Base-by-base conservation (phyloP, 2,888 invertebrate species). In the Pseudococcus viburni region DNA sequence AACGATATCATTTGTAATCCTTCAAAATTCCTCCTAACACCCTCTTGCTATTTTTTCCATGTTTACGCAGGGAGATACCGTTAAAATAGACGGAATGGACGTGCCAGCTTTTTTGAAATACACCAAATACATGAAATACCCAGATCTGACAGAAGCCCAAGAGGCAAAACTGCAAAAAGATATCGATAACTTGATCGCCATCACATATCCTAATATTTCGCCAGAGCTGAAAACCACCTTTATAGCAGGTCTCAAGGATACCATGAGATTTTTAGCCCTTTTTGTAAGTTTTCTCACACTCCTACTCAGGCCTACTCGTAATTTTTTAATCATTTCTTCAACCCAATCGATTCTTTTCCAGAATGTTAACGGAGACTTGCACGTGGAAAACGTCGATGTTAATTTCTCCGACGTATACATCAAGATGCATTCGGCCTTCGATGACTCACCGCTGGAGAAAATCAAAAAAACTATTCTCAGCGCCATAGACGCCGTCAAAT, bases 211-310 rank as follows among this genome's bases (percentile, higher is more conserved):
- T 1, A 80, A 55, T 17, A 73, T 80, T 17, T 80, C 88, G 7
- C 17, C 42, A 7, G 48, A 55, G 26, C 51, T 51, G 19, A 86
- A 86, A 55, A 39, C 77, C 19, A 22, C 48, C 1, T 26, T 83
- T 26, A 26, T n/a, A 0, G 88, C 22, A 80, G 55, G 26, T 12
- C 39, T 88, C 7, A 51, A n/a, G 33, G 48, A 83, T 48, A 77
- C 55, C 5, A n/a, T 39, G n/a, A 88, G 83, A 83, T 88, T 88
- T 59, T 83, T 88, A 33, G 17, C 88, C 2, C 42, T 88, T 17
- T 33, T 88, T 1, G 88, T 88, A 83, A 88, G 88, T 55, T n/a
- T 7, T 55, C 55, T 15, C 1, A 1, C 77, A 46, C 26, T n/a
- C 42, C 3, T 15, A 15, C 8, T 80, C 80, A 26, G 9, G 7